Percentiles rank a stretch among this genome's conserved stretches.
phyloP scores from a whole-genome alignment of 2,797 vertebrate genomes.

The Lithobates sylvaticus region DNA sequence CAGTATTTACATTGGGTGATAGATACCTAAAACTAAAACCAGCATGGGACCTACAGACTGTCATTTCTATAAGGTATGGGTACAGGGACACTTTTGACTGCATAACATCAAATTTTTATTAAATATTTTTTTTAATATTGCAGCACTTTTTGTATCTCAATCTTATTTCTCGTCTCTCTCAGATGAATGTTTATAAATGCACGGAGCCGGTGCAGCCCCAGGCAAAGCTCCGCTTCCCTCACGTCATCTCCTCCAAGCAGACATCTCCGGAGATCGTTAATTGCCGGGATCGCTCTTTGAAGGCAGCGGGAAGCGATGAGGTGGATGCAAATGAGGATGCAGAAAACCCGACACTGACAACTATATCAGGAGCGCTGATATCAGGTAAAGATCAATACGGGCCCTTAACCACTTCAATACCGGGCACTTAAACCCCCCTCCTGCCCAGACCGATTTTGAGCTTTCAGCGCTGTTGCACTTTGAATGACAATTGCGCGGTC shows the following conservation, averaged over 20 bases:
- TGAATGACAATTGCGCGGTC: too few species aligned
- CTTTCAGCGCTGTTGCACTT: too few species aligned
- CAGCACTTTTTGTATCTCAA: background rate
- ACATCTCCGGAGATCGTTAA: conserved; percentile 83
- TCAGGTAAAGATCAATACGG: conserved; percentile 20
- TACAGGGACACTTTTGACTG: too few species aligned
- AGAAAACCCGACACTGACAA: background rate
- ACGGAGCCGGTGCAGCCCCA: conserved; percentile 85
- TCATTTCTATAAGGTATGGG: too few species aligned
- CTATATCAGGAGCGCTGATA: background rate
- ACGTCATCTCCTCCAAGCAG: conserved; percentile 82
- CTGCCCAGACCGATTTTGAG: too few species aligned
- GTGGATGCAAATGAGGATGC: background rate
- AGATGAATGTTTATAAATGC: conserved; percentile 86
- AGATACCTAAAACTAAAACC: too few species aligned
- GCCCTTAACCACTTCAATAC: too few species aligned
- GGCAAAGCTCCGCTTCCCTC: conserved; percentile 80
- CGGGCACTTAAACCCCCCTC: too few species aligned
- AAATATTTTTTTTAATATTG: background rate
- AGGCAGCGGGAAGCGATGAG: conserved; percentile 67
- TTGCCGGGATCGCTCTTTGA: conserved; percentile 76
- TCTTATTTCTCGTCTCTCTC: conserved; percentile 60
- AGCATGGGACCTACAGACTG: too few species aligned
- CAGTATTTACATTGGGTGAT: too few species aligned
- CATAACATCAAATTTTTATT: too few species aligned